A percentile compares a stretch with the other conserved stretches of the same genome.
Conservation (phyloP, 2,797 vertebrate species). For the Poecilia picta region DNA sequence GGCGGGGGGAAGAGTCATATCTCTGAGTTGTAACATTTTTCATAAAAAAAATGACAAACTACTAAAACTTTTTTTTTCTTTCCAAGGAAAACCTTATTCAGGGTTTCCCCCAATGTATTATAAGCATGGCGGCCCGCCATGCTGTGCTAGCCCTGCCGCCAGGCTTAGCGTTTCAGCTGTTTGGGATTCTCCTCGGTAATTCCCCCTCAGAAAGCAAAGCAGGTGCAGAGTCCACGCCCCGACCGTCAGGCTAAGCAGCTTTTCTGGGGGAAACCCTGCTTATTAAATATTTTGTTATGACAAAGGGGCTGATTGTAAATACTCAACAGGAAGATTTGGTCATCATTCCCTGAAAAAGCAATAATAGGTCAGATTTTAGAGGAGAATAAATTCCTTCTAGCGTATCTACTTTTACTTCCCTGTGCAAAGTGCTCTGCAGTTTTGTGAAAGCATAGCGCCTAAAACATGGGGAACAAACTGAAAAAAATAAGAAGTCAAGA, state of each 20-base stretch:
- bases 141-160: no score
- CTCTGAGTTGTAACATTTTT: neutral
- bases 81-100: neutral
- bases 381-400: neutral
- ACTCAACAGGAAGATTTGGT: neutral
- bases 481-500: neutral
- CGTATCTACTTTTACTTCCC: neutral
- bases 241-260: no score
- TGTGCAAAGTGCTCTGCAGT: neutral
- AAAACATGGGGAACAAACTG: neutral
- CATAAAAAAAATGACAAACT: neutral
- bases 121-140: no score
- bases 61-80: neutral
- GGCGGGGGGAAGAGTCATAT: neutral
- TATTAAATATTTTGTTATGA: neutral
- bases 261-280: no score
- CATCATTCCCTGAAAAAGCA: neutral
- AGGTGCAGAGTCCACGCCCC: no score
- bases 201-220: no score
- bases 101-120: no score
- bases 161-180: no score
- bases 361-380: neutral
- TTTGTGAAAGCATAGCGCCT: neutral
- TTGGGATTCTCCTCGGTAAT: no score
- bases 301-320: neutral